Evolutionary conservation across 2,888 invertebrate genomes (phyloP), one percentile per base, ranked within the genome.

Genomic region (Monochamus alternatus): DNA sequence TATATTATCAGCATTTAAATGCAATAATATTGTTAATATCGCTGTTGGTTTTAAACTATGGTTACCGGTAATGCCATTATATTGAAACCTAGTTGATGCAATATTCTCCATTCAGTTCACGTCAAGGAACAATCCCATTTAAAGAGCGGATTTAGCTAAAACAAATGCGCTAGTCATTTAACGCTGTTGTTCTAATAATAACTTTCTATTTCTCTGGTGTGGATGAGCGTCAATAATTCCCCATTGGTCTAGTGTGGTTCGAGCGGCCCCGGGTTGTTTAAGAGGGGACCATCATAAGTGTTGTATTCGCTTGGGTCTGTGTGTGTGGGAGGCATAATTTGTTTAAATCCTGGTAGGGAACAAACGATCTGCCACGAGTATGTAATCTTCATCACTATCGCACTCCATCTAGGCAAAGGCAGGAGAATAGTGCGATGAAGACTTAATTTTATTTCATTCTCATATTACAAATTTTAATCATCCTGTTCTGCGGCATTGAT

Each of bases 261-360:
- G 76, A 80, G 77, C 69, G 78, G 80, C 75, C 75, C 69, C 79
- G 73, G 74, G 66, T 73, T 65, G 60, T 63, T 63, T 75, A 75
- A 78, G 80, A 80, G 82, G 82, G 82, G 82, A 78, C 75, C 47
- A 68, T 77, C 81, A 80, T 79, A 79, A 78, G 81, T 81, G 77
- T 73, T 81, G 82, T 73, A 82, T 82, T 82, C 82, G 82, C 81
- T 73, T 78, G 77, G 76, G 66, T 75, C 69, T 59, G 62, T 73
- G 74, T 80, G 78, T 82, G 82, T 82, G 82, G 82, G 82, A 82
- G 82, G 81, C 80, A 81, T 81, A 79, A 80, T 80, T 81, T 78
- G 75, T 75, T 69, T 65, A 76, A 70, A 76, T 75, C 63, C 65
- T 74, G 71, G 74, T 71, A 66, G 74, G 78, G 78, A 75, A 70